These are phyloP conservation scores for Chromobotia macracanthus DNA, from an alignment of 2,797 vertebrate species.

Conservation along the genomic window DNA sequence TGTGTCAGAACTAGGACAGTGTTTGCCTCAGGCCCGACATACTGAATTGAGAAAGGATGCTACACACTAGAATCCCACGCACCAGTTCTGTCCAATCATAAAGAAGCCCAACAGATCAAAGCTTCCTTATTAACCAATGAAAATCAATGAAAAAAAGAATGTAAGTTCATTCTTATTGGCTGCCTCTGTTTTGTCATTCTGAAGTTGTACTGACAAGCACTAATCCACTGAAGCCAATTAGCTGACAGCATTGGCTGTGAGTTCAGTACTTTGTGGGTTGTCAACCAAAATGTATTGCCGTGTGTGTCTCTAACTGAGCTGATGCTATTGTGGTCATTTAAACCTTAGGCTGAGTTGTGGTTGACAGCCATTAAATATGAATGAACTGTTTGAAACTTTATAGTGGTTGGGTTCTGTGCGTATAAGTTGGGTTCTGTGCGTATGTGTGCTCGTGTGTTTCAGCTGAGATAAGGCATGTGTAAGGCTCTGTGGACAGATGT, in stretches of 20 bases:
- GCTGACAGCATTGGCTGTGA: neutral
- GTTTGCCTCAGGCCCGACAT: constrained; percentile 35
- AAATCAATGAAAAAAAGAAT: constrained; percentile 1
- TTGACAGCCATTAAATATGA: constrained; percentile 12
- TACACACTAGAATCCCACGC: constrained; percentile 36
- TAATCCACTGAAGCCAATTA: constrained; percentile 12
- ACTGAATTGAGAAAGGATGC: constrained; percentile 39
- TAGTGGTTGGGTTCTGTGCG: constrained; percentile 22
- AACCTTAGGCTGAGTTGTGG: constrained; percentile 8
- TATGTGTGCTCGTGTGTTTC: constrained; percentile 6
- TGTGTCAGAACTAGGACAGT: constrained; percentile 48
- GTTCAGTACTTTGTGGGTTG: neutral
- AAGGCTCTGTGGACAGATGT: constrained; percentile 41
- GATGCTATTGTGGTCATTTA: neutral
- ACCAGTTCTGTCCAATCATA: constrained; percentile 34
- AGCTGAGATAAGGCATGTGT: constrained; percentile 30
- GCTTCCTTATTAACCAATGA: constrained; percentile 22
- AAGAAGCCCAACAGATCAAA: neutral
- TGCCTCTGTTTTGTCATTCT: neutral
- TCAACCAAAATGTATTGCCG: constrained; percentile 13
- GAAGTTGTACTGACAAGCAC: too few species aligned
- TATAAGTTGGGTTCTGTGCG: constrained; percentile 32
- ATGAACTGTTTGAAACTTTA: constrained; percentile 13
- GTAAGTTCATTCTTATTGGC: constrained; percentile 8
- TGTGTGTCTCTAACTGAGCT: neutral